Evolutionary conservation across 2,888 invertebrate genomes (phyloP), one percentile per base, ranked within the genome.

Genomic region (Tuberolachnus salignus): DNA sequence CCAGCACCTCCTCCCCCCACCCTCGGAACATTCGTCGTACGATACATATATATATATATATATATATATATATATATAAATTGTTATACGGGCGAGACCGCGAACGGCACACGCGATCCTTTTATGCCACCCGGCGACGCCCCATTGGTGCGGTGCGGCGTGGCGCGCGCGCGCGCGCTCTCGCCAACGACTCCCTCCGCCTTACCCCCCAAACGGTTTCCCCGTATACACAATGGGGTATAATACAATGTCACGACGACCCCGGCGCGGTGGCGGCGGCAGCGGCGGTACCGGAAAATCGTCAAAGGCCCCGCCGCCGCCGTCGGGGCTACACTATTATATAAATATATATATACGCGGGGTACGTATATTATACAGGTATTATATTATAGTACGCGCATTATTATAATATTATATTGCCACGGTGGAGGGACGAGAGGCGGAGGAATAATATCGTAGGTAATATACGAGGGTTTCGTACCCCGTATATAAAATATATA

Each of bases 211-310:
- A 49, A 6, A 57, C 46, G 34, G 11, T 46, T 55, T 67, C 42
- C 13, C 69, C 51, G n/a, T 80, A 53, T 34, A 34, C 34, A 34
- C 34, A 34, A n/a, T 6, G 34, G 6, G 3, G 6, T 34, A 34
- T 34, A 34, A 34, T 55, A 46, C 63, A 16, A 57, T 44, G 69
- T 67, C 67, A 69, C 57, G 59, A 42, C 66, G 59, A 69, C 55
- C 66, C 46, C 44, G 49, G n/a, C 66, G 23, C 21, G 69, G 75
- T 34, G 16, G 49, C 23, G 74, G 23, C 21, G 69, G 75, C 34
- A n/a, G n/a, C n/a, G n/a, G n/a, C n/a, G n/a, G n/a, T n/a, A 66
- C 67, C 78, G 78, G 78, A 78, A 78, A 78, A 78, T 69, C 67
- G 78, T 78, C 78, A 67, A 78, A 69, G 46, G 21, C 49, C 51